These are phyloP conservation scores for Mylabris phalerata DNA, from an alignment of 1,140 invertebrate genomes.

Conservation along the genomic window DNA sequence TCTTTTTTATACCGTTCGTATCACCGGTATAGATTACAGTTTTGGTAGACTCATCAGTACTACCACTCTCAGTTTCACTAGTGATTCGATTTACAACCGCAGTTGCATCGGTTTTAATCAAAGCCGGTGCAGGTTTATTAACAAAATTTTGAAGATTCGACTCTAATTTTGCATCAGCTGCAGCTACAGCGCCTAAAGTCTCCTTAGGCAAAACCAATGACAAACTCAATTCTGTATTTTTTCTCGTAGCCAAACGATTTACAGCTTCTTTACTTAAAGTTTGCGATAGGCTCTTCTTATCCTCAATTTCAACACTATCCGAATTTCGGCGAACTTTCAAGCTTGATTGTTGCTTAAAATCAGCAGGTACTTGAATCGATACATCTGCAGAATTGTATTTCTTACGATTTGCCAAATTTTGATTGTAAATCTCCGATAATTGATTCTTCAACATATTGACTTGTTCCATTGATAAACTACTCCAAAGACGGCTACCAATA, in stretches of 20 bases:
- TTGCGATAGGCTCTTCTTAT: constrained; percentile 65
- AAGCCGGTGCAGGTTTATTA: constrained; percentile 35
- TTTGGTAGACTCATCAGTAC: constrained; percentile 60
- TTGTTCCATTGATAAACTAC: constrained; percentile 77
- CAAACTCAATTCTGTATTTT: constrained; percentile 33
- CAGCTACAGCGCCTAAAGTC: constrained; percentile 57
- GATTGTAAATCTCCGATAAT: constrained; percentile 72
- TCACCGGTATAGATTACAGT: constrained; percentile 51
- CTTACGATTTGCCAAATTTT: constrained; percentile 25
- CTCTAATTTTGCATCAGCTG: constrained; percentile 42
- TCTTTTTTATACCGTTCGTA: constrained; percentile 55
- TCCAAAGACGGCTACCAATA: constrained; percentile 69
- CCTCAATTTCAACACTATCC: constrained; percentile 33
- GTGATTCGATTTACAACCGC: constrained; percentile 31
- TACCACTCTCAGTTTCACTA: constrained; percentile 60
- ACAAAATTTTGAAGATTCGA: constrained; percentile 24
- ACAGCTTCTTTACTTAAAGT: constrained; percentile 65
- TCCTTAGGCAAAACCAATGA: constrained; percentile 51
- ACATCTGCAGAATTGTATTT: constrained; percentile 16
- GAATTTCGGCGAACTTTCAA: constrained; percentile 35
- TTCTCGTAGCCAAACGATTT: constrained; percentile 47
- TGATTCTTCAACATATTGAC: constrained; percentile 74
- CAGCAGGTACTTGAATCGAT: constrained; percentile 24
- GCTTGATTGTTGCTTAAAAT: constrained; percentile 14
- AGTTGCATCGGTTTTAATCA: constrained; percentile 26